Percentiles rank a stretch among this genome's conserved stretches.
Evolutionary conservation across 2,888 invertebrate species (phyloP).

Genomic region (Merodon equestris): DNA sequence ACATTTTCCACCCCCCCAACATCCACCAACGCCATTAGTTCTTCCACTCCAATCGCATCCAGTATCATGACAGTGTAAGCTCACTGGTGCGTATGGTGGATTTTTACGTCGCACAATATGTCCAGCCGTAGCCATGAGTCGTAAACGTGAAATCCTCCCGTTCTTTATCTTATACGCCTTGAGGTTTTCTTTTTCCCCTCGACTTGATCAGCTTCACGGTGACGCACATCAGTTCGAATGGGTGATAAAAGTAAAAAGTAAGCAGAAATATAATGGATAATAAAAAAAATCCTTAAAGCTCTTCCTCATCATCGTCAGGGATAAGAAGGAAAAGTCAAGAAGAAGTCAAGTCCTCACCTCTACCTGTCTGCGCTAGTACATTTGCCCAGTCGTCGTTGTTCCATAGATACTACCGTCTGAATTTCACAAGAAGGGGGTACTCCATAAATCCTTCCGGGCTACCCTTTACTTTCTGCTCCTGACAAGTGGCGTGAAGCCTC

Average conservation of each 20-base stretch:
- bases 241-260: too few relatives aligned
- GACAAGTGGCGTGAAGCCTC: constrained; percentile 20
- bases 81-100: constrained; percentile 17
- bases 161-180: too few relatives aligned
- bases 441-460: constrained; percentile 27
- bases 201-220: constrained; percentile 13
- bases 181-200: not conserved
- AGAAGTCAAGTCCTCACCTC: too few relatives aligned
- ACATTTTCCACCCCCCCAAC: not conserved
- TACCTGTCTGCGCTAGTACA: too few relatives aligned
- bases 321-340: too few relatives aligned
- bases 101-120: too few relatives aligned
- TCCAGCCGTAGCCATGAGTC: not conserved
- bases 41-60: not conserved
- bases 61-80: constrained; percentile 15
- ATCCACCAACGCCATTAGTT: constrained; percentile 29
- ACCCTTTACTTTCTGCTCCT: constrained; percentile 23
- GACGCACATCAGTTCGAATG: not conserved
- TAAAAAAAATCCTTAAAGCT: too few relatives aligned
- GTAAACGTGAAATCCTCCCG: constrained; percentile 1
- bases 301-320: too few relatives aligned
- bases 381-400: too few relatives aligned
- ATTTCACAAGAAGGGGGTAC: constrained; percentile 20
- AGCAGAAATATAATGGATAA: too few relatives aligned
- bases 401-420: too few relatives aligned